Evolutionary conservation across 2,797 vertebrate species (phyloP), one percentile per base, ranked within the genome.

Genomic region (Amblyopsis hoosieri): DNA sequence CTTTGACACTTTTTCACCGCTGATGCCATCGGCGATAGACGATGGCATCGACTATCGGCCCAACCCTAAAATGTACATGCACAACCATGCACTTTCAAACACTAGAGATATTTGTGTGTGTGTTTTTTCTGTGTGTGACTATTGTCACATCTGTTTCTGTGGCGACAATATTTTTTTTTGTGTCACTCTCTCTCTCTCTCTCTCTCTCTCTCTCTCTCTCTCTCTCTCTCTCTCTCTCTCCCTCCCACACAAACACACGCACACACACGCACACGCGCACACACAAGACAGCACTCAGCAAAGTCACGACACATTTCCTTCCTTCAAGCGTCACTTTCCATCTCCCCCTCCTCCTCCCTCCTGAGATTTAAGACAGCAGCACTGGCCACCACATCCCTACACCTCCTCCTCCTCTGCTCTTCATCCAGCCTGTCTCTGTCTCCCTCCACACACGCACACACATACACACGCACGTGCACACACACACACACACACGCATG

Each of bases 291-390:
- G 53, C 46, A 49, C 45, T 46, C 8, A 46, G 17, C 10, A 12
- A 17, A 57, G 42, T 57, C 56, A 57, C 12, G 42, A 46, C 56
- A 23, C 56, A 54, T 59, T 57, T 57, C 49, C 37, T 52, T 23
- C 57, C 49, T 74, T 61, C 17, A 17, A 67, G 70, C 62, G 23
- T 72, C 53, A 67, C 37, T 66, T 23, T 63, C 12, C 12, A 17
- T 55, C 54, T 37, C 54, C 15, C 10, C 33, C 23, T 19, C 19
- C 19, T 37, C 33, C 33, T 37, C 33, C 4, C 33, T 8, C 33
- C 33, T 6, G 33, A 37, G 33, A 37, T 37, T 37, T 37, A 37
- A 37, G 33, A 37, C 33, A 37, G 33, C 4, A 37, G 33, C 33
- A 8, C 33, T 37, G 33, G 23, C 23, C 23, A 5, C 33, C 33